phyloP scores from a whole-genome alignment of 1,140 invertebrate genomes.

The Cecropterus lyciades region DNA sequence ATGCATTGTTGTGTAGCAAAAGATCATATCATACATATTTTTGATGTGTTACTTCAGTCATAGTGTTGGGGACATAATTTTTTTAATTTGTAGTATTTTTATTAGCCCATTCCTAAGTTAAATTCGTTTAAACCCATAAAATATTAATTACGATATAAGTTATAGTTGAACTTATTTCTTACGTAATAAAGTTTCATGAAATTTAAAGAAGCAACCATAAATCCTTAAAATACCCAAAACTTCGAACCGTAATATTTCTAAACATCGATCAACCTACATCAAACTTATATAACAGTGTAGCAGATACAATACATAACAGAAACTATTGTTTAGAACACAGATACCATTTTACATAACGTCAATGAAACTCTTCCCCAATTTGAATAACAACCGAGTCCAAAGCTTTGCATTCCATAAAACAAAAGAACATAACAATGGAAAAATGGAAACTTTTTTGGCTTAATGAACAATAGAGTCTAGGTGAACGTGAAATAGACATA shows the following conservation, averaged over 20 bases:
- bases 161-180: too few relatives aligned
- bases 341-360: slow-evolving; percentile 54
- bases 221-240: neutral
- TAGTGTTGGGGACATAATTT: too few relatives aligned
- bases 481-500: slow-evolving; percentile 74
- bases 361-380: slow-evolving; percentile 68
- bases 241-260: slow-evolving; percentile 5
- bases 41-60: too few relatives aligned
- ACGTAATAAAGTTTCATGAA: too few relatives aligned
- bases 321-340: slow-evolving; percentile 46
- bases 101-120: too few relatives aligned
- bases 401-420: slow-evolving; percentile 77
- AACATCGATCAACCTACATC: slow-evolving; percentile 3
- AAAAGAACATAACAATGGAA: slow-evolving; percentile 75
- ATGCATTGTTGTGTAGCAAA: too few relatives aligned
- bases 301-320: slow-evolving; percentile 32
- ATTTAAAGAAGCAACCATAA: too few relatives aligned
- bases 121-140: too few relatives aligned
- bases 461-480: slow-evolving; percentile 74
- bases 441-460: slow-evolving; percentile 77
- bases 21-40: too few relatives aligned
- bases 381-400: slow-evolving; percentile 66
- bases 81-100: too few relatives aligned
- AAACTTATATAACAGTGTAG: slow-evolving; percentile 32
- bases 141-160: too few relatives aligned